phyloP scores from a whole-genome alignment of 2,888 invertebrate genomes.

The Rotaria sp. region DNA sequence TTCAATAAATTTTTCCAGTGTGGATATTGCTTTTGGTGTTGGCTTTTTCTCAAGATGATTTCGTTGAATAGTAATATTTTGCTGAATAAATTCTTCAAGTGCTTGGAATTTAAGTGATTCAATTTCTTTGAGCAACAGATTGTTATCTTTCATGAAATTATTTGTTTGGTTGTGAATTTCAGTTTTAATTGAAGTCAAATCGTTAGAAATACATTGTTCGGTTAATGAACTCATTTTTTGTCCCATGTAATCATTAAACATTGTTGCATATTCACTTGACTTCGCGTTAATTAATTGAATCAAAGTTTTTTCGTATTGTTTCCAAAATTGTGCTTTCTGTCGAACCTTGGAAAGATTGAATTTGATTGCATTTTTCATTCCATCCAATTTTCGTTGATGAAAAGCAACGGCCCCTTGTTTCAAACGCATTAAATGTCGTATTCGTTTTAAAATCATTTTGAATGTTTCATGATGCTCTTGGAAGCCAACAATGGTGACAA shows the following conservation, averaged over 20 bases:
- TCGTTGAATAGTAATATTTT: neutral
- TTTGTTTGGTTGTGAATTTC: neutral
- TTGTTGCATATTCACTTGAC: neutral
- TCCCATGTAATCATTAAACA: neutral
- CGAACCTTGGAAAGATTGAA: neutral
- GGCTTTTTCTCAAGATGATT: neutral
- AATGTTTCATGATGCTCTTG: neutral
- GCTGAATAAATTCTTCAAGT: constrained; percentile 8
- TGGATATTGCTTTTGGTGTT: neutral
- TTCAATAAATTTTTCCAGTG: neutral
- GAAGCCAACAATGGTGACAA: neutral
- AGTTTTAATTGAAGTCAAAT: neutral
- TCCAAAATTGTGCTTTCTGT: neutral
- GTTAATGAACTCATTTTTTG: neutral
- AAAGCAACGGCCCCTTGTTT: neutral
- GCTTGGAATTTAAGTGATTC: neutral
- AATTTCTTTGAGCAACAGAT: neutral
- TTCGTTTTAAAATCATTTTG: neutral
- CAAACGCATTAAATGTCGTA: neutral
- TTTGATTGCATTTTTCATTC: too few relatives aligned
- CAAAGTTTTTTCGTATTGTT: neutral
- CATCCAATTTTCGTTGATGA: neutral
- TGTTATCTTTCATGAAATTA: neutral
- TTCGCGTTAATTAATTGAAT: neutral
- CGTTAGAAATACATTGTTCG: neutral